A percentile compares a stretch with the other conserved stretches of the same genome.
These are phyloP conservation scores for Brenthis ino DNA, from an alignment of 2,888 invertebrate species.

Conservation along the genomic window DNA sequence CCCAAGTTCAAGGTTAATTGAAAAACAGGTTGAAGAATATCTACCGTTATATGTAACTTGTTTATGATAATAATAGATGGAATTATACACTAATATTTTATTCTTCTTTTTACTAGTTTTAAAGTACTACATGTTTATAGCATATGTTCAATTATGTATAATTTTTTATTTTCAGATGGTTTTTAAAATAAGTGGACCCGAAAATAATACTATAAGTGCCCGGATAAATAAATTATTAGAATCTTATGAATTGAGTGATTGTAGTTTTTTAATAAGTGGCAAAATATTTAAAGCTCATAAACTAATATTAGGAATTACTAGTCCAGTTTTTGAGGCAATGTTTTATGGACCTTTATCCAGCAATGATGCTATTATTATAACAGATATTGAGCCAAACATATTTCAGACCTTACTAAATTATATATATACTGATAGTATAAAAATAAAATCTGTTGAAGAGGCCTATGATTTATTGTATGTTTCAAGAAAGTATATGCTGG, in stretches of 20 bases:
- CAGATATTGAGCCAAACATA: conserved; percentile 83
- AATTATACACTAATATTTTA: no score
- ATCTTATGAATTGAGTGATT: conserved; percentile 82
- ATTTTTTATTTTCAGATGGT: conserved; percentile 66
- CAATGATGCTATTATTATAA: conserved; percentile 73
- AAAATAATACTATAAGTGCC: conserved; percentile 67
- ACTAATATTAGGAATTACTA: conserved; percentile 84
- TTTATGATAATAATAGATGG: not conserved
- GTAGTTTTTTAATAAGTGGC: conserved; percentile 80
- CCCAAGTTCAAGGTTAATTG: conserved; percentile 58
- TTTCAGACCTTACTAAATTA: conserved; percentile 84
- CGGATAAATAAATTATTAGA: conserved; percentile 73
- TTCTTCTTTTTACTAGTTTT: no score
- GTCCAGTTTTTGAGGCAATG: conserved; percentile 87
- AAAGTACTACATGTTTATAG: not conserved
- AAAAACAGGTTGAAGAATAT: conserved; percentile 41
- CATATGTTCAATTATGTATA: not conserved
- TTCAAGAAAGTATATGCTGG: conserved; percentile 85
- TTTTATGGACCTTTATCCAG: conserved; percentile 84
- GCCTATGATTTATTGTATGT: conserved; percentile 85
- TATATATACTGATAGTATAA: conserved; percentile 83
- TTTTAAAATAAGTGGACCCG: conserved; percentile 55
- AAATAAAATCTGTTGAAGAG: conserved; percentile 79
- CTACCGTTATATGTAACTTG: conserved; percentile 39
- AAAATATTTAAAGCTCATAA: conserved; percentile 82